phyloP scores from a whole-genome alignment of 2,888 invertebrate species.

The Cephonodes hylas region DNA sequence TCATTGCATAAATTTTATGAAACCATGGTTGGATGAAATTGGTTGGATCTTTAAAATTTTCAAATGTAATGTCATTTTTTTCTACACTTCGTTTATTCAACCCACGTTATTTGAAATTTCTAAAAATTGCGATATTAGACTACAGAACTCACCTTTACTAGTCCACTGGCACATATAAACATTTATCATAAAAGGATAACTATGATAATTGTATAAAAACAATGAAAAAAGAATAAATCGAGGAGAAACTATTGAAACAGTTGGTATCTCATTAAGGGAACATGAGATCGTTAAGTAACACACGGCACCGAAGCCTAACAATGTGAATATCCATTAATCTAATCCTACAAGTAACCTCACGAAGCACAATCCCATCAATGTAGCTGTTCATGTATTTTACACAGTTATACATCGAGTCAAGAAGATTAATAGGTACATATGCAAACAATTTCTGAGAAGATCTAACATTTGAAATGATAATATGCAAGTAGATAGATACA shows the following conservation, averaged over 20 bases:
- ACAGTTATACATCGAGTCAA: background rate
- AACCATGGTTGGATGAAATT: too few species aligned
- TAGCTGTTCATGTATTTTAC: background rate
- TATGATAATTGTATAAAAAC: background rate
- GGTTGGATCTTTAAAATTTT: too few species aligned
- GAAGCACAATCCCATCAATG: background rate
- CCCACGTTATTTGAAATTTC: background rate
- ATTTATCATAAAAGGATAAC: background rate
- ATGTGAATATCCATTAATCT: constrained; percentile 2
- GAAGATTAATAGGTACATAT: background rate
- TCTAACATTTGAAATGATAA: constrained; percentile 41
- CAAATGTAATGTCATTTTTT: too few species aligned
- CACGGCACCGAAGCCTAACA: constrained; percentile 13
- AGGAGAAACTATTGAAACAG: background rate
- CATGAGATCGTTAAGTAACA: background rate
- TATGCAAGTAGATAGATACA: constrained; percentile 41
- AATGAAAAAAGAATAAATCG: background rate
- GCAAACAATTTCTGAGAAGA: constrained; percentile 37
- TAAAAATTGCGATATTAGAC: background rate
- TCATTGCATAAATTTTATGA: background rate
- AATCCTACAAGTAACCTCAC: background rate
- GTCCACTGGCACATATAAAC: background rate
- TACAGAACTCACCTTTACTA: background rate
- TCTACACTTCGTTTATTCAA: too few species aligned
- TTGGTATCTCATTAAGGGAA: background rate